phyloP scores from a whole-genome alignment of 2,797 vertebrate species.

The Fratercula arctica region DNA sequence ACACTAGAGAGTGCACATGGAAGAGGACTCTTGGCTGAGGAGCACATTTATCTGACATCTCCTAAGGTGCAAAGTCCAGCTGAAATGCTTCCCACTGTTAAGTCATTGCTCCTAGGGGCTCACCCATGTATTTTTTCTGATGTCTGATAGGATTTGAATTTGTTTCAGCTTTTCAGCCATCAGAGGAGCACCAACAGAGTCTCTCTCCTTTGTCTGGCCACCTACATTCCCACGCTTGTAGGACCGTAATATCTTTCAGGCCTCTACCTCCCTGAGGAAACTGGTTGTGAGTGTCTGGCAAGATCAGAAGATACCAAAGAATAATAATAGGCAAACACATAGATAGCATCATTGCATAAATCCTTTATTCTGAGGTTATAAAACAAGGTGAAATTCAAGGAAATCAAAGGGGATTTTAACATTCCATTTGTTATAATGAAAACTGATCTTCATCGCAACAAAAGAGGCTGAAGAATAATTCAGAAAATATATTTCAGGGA shows the following conservation, averaged over 20 bases:
- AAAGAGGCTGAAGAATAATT: neutral
- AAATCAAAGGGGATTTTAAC: neutral
- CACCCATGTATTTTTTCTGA: neutral
- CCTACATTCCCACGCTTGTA: neutral
- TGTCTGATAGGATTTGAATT: neutral
- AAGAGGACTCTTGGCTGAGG: slow-evolving; percentile 32
- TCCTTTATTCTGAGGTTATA: neutral
- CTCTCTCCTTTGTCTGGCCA: neutral
- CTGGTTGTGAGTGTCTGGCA: neutral
- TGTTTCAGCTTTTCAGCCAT: neutral
- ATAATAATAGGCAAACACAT: neutral
- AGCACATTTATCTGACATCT: neutral
- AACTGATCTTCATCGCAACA: neutral
- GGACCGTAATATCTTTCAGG: neutral
- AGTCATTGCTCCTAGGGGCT: slow-evolving; percentile 45
- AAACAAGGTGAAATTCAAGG: neutral
- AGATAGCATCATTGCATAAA: neutral
- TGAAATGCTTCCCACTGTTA: slow-evolving; percentile 63
- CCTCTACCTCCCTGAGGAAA: neutral
- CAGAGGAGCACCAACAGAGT: neutral
- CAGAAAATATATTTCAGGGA: neutral
- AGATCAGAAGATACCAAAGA: neutral
- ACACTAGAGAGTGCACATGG: slow-evolving; percentile 13
- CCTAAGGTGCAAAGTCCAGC: slow-evolving; percentile 45
- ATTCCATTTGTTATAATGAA: neutral